Base-by-base conservation (phyloP, 2,113 vertebrate species). In the Ornithorhynchus anatinus region DNA sequence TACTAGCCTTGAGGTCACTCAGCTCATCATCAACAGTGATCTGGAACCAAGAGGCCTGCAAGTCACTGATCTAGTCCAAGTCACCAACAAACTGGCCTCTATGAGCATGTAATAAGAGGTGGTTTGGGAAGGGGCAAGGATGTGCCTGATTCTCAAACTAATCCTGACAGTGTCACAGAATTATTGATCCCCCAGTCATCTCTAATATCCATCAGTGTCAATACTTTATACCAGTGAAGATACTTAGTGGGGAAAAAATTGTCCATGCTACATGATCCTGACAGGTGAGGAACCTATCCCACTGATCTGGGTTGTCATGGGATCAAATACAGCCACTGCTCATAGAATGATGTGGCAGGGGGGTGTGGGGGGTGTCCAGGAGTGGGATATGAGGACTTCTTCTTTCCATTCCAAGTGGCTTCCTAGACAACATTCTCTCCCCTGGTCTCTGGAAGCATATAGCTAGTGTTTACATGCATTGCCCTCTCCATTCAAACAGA, bases 191-290 rank as follows among this genome's bases (percentile, higher is more conserved):
- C 20, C 0, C 47, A 20, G 76, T 75, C 69, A 59, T 59, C 59
- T 40, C 42, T 27, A 14, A 45, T 79, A 38, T 35, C 48, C 51
- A 52, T 80, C 75, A 79, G n/a, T 31, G 54, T 61, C 77, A 65
- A 39, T 52, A 53, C 44, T 64, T 60, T 51, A 16, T 54, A 48
- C 73, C 37, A 17, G 67, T 38, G 31, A 37, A 61, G 17, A 29
- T 67, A 16, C 20, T 32, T 31, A 20, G 9, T 51, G 29, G 71
- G 39, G 16, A 1, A 17, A 10, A 4, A 23, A 19, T 10, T 7
- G 31, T 32, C 33, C 32, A 12, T 17, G 22, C 10, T 17, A n/a
- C 42, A 19, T 23, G 19, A 11, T 33, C 35, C 42, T 44, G 58
- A 44, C 38, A 61, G 40, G 32, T 12, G 42, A 36, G 4, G 5